Conservation (phyloP, 2,113 vertebrate genomes). For the Gopherus evgoodei region DNA sequence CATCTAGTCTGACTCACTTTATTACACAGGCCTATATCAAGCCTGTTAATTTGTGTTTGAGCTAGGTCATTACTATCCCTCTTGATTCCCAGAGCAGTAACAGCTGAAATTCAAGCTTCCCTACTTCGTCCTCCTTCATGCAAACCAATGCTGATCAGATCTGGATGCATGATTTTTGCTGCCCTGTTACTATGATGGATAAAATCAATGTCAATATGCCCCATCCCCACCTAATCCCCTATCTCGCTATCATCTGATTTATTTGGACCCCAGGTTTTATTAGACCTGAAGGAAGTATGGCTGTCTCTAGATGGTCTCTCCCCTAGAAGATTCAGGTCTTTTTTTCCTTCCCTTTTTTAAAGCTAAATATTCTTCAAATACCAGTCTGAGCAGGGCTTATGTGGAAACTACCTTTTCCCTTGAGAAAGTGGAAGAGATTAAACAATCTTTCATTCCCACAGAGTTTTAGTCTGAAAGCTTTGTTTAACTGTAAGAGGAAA, state of each 20-base stretch:
- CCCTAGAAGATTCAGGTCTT: not conserved
- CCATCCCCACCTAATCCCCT: fast-evolving
- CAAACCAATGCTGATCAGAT: no score
- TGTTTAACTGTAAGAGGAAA: slow-evolving; percentile 22
- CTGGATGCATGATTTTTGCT: not conserved
- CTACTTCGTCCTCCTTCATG: no score
- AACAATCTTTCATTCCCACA: slow-evolving; percentile 11
- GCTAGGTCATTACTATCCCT: no score
- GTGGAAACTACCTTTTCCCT: slow-evolving; percentile 5
- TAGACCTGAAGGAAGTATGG: not conserved
- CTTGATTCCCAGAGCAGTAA: no score
- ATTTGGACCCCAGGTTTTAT: not conserved
- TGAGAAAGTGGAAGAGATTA: slow-evolving; percentile 36
- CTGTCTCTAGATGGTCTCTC: not conserved
- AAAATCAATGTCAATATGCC: not conserved
- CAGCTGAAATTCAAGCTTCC: no score
- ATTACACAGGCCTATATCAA: no score
- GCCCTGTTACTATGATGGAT: not conserved
- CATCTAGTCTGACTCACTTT: no score
- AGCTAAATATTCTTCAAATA: slow-evolving; percentile 36
- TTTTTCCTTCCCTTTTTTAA: not conserved
- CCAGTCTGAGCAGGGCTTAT: not conserved
- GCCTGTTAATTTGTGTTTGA: no score
- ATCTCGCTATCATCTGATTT: not conserved
- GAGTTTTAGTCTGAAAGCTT: slow-evolving; percentile 4